Evolutionary conservation across 2,113 vertebrate species (phyloP).

Genomic region (Lagopus muta): DNA sequence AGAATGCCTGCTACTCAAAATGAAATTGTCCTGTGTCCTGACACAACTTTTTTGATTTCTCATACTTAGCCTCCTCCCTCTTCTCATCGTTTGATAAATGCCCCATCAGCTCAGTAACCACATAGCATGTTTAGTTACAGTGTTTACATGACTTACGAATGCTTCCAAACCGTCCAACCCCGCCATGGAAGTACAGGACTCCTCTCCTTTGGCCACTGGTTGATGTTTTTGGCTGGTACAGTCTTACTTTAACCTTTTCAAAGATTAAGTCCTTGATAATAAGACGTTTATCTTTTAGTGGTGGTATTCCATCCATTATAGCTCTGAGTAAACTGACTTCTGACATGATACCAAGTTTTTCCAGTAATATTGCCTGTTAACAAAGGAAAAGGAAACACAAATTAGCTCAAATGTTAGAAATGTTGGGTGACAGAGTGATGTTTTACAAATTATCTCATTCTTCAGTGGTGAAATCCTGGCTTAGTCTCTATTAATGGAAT

Average conservation of each 20-base stretch:
- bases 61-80: background rate
- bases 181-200: conserved; percentile 82
- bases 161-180: conserved; percentile 72
- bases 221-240: conserved; percentile 76
- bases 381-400: background rate
- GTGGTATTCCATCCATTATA: background rate
- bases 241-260: conserved; percentile 74
- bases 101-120: background rate
- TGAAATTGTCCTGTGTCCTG: background rate
- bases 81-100: background rate
- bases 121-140: background rate
- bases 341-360: conserved; percentile 75
- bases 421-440: background rate
- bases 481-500: background rate
- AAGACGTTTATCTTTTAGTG: conserved; percentile 9
- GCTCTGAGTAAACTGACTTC: conserved; percentile 66
- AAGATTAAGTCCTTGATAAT: conserved; percentile 76
- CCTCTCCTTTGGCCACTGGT: conserved; percentile 61
- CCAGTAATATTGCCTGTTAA: conserved; percentile 75
- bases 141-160: conserved; percentile 69
- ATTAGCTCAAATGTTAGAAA: background rate
- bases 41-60: background rate
- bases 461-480: background rate
- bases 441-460: background rate
- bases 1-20: background rate